Conservation (phyloP, 2,888 invertebrate species). For the Synanthedon andrenaeformis region DNA sequence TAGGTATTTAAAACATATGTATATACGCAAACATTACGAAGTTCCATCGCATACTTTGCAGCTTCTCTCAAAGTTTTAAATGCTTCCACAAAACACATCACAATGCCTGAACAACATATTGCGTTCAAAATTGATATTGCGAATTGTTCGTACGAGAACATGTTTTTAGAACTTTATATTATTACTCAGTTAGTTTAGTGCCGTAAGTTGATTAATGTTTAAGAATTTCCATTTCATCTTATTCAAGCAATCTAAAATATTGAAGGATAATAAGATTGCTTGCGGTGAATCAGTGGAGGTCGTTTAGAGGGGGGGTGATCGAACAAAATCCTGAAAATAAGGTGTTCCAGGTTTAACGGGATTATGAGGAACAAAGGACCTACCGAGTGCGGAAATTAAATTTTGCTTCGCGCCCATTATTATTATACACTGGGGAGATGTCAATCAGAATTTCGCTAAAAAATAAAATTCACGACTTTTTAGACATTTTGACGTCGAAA, state of each 20-base stretch:
- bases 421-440: constrained; percentile 29
- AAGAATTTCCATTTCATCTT: no score
- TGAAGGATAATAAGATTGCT: constrained; percentile 37
- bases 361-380: constrained; percentile 52
- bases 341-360: constrained; percentile 22
- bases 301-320: constrained; percentile 11
- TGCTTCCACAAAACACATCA: no score
- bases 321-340: constrained; percentile 14
- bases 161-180: no score
- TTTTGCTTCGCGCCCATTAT: constrained; percentile 32
- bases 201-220: no score
- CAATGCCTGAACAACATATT: no score
- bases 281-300: constrained; percentile 26
- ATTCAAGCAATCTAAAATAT: constrained; percentile 8
- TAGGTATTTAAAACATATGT: no score
- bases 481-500: not conserved
- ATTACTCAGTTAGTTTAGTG: no score
- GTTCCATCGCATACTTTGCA: no score
- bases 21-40: no score
- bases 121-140: no score
- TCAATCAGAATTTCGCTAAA: constrained; percentile 32
- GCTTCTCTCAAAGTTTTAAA: no score
- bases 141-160: no score
- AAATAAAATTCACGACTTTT: not conserved
- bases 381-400: constrained; percentile 40